Evolutionary conservation across 2,113 vertebrate species (phyloP), one percentile per base, ranked within the genome.

Genomic region (Balaenoptera acutorostrata): DNA sequence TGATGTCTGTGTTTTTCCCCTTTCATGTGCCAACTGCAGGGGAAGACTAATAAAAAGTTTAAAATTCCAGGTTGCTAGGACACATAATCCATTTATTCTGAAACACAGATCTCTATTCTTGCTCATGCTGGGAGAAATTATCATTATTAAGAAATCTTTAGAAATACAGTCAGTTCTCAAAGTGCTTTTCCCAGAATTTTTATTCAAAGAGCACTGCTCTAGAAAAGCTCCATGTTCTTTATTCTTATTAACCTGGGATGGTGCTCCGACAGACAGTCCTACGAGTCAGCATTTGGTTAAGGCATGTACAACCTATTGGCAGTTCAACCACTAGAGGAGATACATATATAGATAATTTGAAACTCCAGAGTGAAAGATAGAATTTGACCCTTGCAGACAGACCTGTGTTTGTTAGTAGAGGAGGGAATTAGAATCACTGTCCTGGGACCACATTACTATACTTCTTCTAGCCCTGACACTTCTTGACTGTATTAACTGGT

Each of bases 71-170:
- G 39, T 63, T 94, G 81, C 93, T 66, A 39, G 44, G 63, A 46
- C 17, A 85, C 36, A 63, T 21, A 90, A 57, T 52, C 44, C 64
- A 88, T 96, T 88, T 77, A 66, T 52, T 92, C 71, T 94, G 21
- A 95, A 75, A 33, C 41, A 84, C 21, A 31, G 68, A 75, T 72
- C 33, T 90, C 74, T 33, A 57, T 93, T 68, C 80, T 84, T 81
- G 49, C 41, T 90, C 77, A 31, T 68, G 36, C 84, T 83, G 36
- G 63, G 64, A 96, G 59, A 71, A 91, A 88, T 72, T 21, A 71
- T 90, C 18, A 59, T 90, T 80, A 78, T 31, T 92, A 78, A 92
- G n/a, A 82, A 94, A 55, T 77, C 69, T 92, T 93, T 55, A 90
- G 71, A 88, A 97, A 55, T 64, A 49, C 17, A 46, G 66, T 81